phyloP scores from a whole-genome alignment of 2,797 vertebrate genomes.

The Manis pentadactyla region DNA sequence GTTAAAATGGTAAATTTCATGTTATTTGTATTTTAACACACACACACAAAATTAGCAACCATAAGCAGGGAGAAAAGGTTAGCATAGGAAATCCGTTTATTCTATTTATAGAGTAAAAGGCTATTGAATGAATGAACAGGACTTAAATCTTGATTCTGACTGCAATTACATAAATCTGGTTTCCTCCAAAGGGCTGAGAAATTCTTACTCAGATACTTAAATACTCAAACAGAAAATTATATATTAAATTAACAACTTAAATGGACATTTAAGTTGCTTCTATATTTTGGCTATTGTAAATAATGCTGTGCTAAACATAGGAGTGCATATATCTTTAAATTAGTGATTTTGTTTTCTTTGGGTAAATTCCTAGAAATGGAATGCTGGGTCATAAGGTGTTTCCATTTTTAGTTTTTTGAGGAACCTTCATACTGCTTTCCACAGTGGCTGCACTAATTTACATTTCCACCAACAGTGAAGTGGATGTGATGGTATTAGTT shows the following conservation, averaged over 20 bases:
- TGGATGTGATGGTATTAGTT: background rate
- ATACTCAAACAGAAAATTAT: no score
- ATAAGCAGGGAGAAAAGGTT: background rate
- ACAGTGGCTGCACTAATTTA: no score
- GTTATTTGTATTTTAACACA: background rate
- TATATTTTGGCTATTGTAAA: no score
- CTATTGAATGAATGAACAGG: background rate
- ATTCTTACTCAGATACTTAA: slow-evolving; percentile 39
- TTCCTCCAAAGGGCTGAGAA: background rate
- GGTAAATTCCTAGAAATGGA: no score
- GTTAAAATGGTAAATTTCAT: background rate
- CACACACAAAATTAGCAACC: background rate
- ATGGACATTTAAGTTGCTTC: no score
- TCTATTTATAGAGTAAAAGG: background rate
- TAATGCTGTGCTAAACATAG: no score
- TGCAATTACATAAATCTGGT: background rate
- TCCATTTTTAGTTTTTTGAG: no score
- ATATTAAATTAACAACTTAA: background rate
- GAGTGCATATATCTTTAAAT: no score
- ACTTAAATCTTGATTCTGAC: background rate
- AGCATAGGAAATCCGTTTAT: background rate
- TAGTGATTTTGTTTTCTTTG: no score
- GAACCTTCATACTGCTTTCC: no score
- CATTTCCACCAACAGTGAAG: background rate
- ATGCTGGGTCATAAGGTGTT: no score